Evolutionary conservation across 64 coral and sea anemone genomes (phyloP).

Genomic region (Stylophora pistillata): DNA sequence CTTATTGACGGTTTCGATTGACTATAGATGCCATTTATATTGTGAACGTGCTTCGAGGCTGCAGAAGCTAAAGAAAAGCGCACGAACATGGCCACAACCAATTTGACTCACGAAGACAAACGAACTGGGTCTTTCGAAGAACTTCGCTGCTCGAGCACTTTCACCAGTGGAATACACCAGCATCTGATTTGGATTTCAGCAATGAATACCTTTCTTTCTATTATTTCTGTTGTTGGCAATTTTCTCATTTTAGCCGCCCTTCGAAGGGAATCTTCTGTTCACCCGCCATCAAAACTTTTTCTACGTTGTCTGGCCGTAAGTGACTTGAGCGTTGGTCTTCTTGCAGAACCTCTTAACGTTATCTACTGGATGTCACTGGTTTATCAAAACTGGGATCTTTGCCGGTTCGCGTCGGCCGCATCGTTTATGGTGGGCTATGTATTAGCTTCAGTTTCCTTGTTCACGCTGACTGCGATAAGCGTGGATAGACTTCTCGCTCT

Average conservation of each 20-base stretch:
- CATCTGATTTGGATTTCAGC: neutral
- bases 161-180: neutral
- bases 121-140: neutral
- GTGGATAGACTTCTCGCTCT: neutral
- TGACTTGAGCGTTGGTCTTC: neutral
- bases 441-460: neutral
- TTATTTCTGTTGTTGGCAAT: neutral
- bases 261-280: neutral
- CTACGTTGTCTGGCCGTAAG: neutral
- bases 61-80: no score
- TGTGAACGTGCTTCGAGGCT: no score
- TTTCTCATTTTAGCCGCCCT: neutral
- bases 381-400: neutral
- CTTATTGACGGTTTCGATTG: no score
- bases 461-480: constrained; percentile 14
- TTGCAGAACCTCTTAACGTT: neutral
- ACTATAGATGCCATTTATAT: no score
- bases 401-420: neutral
- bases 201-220: neutral
- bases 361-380: neutral
- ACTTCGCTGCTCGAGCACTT: neutral
- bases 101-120: neutral
- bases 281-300: constrained; percentile 5
- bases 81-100: neutral
- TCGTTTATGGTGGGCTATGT: neutral